Evolutionary conservation across 1,140 invertebrate genomes (phyloP), one percentile per base, ranked within the genome.

Genomic region (Odontomachus brunneus): DNA sequence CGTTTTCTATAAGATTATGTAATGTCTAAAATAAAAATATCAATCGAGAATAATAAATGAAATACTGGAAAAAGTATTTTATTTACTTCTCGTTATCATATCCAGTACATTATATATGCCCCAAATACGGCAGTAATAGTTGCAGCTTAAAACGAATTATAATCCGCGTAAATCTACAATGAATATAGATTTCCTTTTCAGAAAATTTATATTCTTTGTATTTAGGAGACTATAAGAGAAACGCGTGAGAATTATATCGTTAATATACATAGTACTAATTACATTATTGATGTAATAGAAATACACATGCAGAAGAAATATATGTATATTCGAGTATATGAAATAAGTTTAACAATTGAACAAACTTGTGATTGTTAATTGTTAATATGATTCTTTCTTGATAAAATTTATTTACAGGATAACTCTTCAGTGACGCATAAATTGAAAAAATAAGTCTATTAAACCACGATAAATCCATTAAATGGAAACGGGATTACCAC

Each of bases 61-160:
- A 59, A 53, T 88, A 80, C 75, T 88, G 74, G 59, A 88, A 88
- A 88, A 88, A 76, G 80, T 88, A 88, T 80, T 88, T 88, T 88
- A 88, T 88, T 88, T 53, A 71, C 55, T 87, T 57, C 60, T 73
- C 26, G 53, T 88, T 66, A 81, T n/a, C n/a, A n/a, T 84, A 51
- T 69, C 76, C 29, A 71, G 85, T 88, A 88, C 86, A 86, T 88
- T 88, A 44, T 44, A 74, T 59, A 80, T 69, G 83, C 67, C 83
- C 60, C 84, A 76, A 57, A 38, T 29, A 88, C 80, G 80, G 78
- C 84, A 88, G 59, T 85, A 88, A 84, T 81, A 88, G 80, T 74
- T 88, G 59, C 49, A 67, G 60, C 26, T 62, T 88, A 75, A 48
- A 83, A 83, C 73, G 71, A 76, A 85, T 83, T 85, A 24, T 59